These are phyloP conservation scores for Acrocephalus kingi DNA, from an alignment of 2,113 vertebrate species.

Conservation along the genomic window DNA sequence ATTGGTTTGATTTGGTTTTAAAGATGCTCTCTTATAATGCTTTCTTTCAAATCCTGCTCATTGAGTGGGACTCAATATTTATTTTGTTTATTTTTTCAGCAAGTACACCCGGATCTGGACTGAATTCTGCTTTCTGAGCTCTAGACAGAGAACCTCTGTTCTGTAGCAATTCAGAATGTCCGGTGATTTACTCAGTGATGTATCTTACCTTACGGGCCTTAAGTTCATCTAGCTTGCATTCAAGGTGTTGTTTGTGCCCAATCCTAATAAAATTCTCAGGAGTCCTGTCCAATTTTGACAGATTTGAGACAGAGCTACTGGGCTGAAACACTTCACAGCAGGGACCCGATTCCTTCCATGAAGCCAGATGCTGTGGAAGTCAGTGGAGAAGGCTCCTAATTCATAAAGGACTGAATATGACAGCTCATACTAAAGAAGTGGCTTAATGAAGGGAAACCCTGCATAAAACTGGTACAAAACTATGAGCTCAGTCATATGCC, in stretches of 20 bases:
- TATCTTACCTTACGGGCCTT: neutral
- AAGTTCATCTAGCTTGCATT: neutral
- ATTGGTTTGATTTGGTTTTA: neutral
- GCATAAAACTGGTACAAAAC: neutral
- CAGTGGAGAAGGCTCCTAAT: neutral
- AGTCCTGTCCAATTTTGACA: neutral
- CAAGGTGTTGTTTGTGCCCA: neutral
- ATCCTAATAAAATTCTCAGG: neutral
- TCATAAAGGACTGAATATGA: neutral
- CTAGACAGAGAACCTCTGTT: neutral
- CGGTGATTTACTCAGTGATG: neutral
- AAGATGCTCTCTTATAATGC: neutral
- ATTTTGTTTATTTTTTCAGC: neutral
- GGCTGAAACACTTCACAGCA: neutral
- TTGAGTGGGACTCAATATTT: neutral
- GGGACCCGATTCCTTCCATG: neutral
- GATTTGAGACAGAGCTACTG: neutral
- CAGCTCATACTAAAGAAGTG: neutral
- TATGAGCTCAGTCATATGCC: neutral
- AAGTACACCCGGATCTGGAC: neutral
- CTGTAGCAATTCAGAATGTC: neutral
- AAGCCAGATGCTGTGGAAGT: neutral
- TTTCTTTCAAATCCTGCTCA: neutral
- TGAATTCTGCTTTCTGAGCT: neutral
- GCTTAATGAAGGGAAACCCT: neutral